Evolutionary conservation across 2,888 invertebrate species (phyloP).

Genomic region (Gari tellinella): DNA sequence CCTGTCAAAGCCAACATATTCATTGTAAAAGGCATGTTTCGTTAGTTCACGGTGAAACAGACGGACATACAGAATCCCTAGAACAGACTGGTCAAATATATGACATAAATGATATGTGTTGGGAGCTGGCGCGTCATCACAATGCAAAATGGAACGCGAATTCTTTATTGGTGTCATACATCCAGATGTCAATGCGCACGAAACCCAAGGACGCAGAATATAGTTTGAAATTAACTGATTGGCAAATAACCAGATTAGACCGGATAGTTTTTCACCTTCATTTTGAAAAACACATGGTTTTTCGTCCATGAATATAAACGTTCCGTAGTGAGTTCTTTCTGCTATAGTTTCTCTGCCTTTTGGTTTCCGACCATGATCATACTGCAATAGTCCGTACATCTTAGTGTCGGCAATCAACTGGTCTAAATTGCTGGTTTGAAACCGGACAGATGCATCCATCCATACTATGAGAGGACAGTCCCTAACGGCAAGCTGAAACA

Average conservation of each 20-base stretch:
- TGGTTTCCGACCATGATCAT: slow-evolving; percentile 18
- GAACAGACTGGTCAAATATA: slow-evolving; percentile 53
- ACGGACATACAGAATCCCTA: slow-evolving; percentile 36
- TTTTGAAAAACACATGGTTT: slow-evolving; percentile 33
- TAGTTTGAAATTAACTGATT: slow-evolving; percentile 36
- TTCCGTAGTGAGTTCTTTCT: slow-evolving; percentile 29
- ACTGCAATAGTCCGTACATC: slow-evolving; percentile 14
- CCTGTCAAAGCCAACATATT: no score
- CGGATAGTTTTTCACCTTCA: slow-evolving; percentile 38
- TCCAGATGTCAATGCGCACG: slow-evolving; percentile 50
- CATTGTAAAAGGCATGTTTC: no score
- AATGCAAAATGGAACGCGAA: slow-evolving; percentile 14
- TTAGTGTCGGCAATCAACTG: slow-evolving; percentile 18
- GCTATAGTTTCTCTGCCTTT: slow-evolving; percentile 18
- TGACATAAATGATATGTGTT: slow-evolving; percentile 42
- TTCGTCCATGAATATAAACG: slow-evolving; percentile 42
- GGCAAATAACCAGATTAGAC: slow-evolving; percentile 39
- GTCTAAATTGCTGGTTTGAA: slow-evolving; percentile 34
- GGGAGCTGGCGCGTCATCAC: neutral
- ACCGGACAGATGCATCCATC: slow-evolving; percentile 56
- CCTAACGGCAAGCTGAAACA: slow-evolving; percentile 37
- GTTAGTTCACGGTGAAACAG: no score
- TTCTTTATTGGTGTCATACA: slow-evolving; percentile 43
- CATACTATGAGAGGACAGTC: slow-evolving; percentile 52
- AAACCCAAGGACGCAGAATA: slow-evolving; percentile 55